phyloP scores from a whole-genome alignment of 2,797 vertebrate genomes.

The Phataginus tricuspis region DNA sequence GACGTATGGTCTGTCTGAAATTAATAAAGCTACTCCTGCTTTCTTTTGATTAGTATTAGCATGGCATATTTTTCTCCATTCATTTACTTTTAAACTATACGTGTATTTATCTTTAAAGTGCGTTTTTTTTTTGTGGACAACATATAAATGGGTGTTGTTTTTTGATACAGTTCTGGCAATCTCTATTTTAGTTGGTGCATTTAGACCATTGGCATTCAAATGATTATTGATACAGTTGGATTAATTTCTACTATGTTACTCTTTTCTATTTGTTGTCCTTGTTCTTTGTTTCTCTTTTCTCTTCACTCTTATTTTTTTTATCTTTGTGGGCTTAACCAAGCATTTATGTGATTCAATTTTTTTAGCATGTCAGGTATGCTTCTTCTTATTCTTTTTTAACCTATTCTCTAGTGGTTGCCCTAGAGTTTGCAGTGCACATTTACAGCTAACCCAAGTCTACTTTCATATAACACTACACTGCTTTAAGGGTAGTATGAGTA shows the following conservation, averaged over 20 bases:
- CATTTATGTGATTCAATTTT: not conserved
- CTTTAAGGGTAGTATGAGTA: not conserved
- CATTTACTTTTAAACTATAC: too few relatives aligned
- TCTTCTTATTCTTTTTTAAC: not conserved
- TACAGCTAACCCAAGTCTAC: not conserved
- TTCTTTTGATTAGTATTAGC: too few relatives aligned
- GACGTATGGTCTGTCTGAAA: too few relatives aligned
- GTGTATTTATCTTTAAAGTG: too few relatives aligned
- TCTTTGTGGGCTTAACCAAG: not conserved
- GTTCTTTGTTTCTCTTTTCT: not conserved
- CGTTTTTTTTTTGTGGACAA: not conserved
- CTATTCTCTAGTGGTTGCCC: not conserved
- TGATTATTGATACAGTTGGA: not conserved
- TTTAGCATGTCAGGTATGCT: not conserved
- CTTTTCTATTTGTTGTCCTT: not conserved
- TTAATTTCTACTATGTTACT: not conserved
- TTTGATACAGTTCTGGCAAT: not conserved
- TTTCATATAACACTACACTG: not conserved
- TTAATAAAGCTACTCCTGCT: too few relatives aligned
- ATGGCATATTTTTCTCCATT: too few relatives aligned
- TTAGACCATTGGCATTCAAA: not conserved
- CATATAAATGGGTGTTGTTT: not conserved
- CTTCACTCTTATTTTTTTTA: not conserved
- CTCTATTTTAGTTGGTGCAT: not conserved
- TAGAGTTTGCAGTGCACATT: not conserved